Evolutionary conservation across 2,888 invertebrate genomes (phyloP), one percentile per base, ranked within the genome.

Genomic region (Caenorhabditis sp.): DNA sequence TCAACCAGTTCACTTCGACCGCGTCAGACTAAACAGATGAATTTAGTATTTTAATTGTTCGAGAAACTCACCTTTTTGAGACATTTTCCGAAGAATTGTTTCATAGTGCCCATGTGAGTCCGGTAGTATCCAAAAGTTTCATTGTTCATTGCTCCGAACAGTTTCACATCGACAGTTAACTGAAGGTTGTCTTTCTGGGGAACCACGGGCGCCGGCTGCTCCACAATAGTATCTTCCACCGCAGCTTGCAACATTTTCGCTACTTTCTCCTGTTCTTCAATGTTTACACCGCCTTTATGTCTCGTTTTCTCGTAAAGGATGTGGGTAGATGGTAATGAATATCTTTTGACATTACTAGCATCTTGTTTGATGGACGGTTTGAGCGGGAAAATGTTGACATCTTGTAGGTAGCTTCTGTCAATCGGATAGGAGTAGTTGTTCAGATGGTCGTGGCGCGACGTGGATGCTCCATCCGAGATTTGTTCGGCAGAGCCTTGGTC

Each of bases 311-410:
- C 72, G 30, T 48, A 78, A 3, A 72, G 56, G 53, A 78, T 78
- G 27, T 78, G 78, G 0, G 78, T 78, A 0, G 78, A 68, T 17
- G 78, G 78, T 7, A 78, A 41, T 1, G 78, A 78, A 26, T 52
- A 63, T 7, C 70, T 26, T 11, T 59, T 68, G 35, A n/a, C 2
- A 6, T n/a, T 15, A 2, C 2, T 9, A 2, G 11, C 48, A 4
- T 35, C 27, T 15, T n/a, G 48, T 4, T 55, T 55, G 6, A n/a
- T n/a, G n/a, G n/a, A n/a, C n/a, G n/a, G n/a, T n/a, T n/a, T n/a
- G n/a, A n/a, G n/a, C n/a, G n/a, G n/a, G n/a, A n/a, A n/a, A n/a
- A n/a, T n/a, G n/a, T n/a, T n/a, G n/a, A 9, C 6, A 56, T 26
- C 41, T 26, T 46, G 48, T 7, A 61, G 46, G 17, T 61, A 71